These are phyloP conservation scores for Andrena praecox DNA, from an alignment of 2,888 invertebrate genomes.

Conservation along the genomic window DNA sequence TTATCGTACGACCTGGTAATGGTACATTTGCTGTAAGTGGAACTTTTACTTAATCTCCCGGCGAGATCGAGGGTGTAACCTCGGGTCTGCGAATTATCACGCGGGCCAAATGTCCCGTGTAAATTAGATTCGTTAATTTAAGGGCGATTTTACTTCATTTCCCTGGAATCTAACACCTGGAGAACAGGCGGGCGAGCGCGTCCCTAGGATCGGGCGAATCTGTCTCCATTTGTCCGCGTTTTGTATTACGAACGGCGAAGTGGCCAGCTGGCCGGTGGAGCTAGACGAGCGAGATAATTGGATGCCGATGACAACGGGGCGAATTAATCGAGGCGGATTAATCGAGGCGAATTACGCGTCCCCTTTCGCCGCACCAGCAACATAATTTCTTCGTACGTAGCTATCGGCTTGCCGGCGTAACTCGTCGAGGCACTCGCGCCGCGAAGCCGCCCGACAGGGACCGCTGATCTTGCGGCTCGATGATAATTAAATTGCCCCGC, in stretches of 20 bases:
- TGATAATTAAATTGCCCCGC: conserved; percentile 81
- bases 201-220: neutral
- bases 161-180: neutral
- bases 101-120: neutral
- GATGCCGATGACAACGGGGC: conserved; percentile 7
- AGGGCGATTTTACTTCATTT: neutral
- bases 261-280: neutral
- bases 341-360: conserved; percentile 47
- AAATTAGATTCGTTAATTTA: neutral
- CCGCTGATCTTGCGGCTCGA: conserved; percentile 67
- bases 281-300: conserved; percentile 11
- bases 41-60: conserved; percentile 10
- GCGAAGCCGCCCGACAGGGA: conserved; percentile 25
- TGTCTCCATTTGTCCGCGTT: neutral
- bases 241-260: neutral
- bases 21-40: conserved; percentile 20
- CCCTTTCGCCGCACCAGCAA: conserved; percentile 37
- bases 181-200: neutral
- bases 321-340: conserved; percentile 51
- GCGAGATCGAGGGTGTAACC: conserved; percentile 8
- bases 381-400: conserved; percentile 45
- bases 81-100: neutral
- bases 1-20: conserved; percentile 24
- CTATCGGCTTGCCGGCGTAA: conserved; percentile 30
- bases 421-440: conserved; percentile 27